phyloP scores from a whole-genome alignment of 64 coral and sea anemone genomes.

The Pachyseris speciosa region DNA sequence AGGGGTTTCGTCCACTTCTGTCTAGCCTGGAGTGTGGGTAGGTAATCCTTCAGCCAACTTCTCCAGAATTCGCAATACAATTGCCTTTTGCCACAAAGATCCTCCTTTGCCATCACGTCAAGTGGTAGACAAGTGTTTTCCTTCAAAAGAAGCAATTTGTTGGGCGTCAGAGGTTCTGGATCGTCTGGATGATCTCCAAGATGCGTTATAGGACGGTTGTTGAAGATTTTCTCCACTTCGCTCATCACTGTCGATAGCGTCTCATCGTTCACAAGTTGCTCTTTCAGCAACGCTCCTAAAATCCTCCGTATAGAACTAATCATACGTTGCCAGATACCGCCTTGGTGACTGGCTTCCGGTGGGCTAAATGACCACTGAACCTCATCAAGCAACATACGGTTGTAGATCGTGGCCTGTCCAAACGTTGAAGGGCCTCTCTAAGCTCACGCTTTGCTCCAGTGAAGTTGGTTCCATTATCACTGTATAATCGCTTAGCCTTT shows the following conservation, averaged over 20 bases:
- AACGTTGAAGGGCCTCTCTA: too few relatives aligned
- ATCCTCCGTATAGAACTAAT: constrained; percentile 16
- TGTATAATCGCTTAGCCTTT: not conserved
- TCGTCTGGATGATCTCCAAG: not conserved
- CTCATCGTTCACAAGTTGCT: too few relatives aligned
- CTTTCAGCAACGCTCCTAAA: too few relatives aligned
- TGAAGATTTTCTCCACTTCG: not conserved
- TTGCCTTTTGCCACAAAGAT: not conserved
- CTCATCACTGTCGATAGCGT: not conserved
- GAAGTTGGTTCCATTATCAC: constrained; percentile 30
- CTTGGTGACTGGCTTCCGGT: too few relatives aligned
- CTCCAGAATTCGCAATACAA: not conserved
- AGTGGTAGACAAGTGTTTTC: not conserved
- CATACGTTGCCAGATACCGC: constrained; percentile 11
- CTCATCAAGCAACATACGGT: too few relatives aligned
- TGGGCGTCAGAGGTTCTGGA: not conserved
- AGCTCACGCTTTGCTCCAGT: not conserved
- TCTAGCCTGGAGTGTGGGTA: too few relatives aligned
- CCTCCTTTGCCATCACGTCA: not conserved
- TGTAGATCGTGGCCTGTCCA: not conserved
- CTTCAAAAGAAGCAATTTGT: not conserved
- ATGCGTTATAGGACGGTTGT: not conserved
- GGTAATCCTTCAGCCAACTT: constrained; percentile 43
- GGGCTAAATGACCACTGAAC: constrained; percentile 35
- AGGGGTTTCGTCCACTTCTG: not conserved